Percentiles rank a stretch among this genome's conserved stretches.
These are phyloP conservation scores for Rhynchophorus ferrugineus DNA, from an alignment of 1,140 invertebrate species.

Conservation along the genomic window DNA sequence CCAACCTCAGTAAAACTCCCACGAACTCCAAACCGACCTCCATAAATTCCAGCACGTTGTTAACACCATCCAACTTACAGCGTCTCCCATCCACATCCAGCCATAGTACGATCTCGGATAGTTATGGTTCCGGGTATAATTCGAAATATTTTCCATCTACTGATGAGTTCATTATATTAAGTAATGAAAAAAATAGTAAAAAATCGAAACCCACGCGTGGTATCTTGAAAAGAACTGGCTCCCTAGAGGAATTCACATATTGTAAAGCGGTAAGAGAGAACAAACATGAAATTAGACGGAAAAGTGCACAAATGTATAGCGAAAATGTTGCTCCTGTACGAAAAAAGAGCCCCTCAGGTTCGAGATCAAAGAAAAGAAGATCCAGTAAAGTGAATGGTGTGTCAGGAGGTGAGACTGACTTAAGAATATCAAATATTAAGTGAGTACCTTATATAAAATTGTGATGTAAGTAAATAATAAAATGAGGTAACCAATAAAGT, in stretches of 20 bases:
- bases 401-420: neutral
- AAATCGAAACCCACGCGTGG: neutral
- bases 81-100: conserved; percentile 1
- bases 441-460: neutral
- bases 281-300: neutral
- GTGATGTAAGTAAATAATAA: too few relatives aligned
- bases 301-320: conserved; percentile 1
- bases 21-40: too few relatives aligned
- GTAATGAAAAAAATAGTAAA: neutral
- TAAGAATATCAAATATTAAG: neutral
- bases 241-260: conserved; percentile 12
- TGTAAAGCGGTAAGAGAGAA: neutral
- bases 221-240: conserved; percentile 7
- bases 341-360: neutral
- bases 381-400: neutral
- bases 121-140: too few relatives aligned
- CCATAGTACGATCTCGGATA: conserved; percentile 4
- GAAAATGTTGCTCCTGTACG: neutral
- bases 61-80: neutral
- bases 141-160: neutral
- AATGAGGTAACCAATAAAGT: too few relatives aligned
- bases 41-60: neutral
- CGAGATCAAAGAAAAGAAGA: neutral
- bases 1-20: too few relatives aligned
- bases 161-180: neutral